Percentiles rank a stretch among this genome's conserved stretches.
Evolutionary conservation across 2,113 vertebrate species (phyloP).

Genomic region (Corythornis cristatus): DNA sequence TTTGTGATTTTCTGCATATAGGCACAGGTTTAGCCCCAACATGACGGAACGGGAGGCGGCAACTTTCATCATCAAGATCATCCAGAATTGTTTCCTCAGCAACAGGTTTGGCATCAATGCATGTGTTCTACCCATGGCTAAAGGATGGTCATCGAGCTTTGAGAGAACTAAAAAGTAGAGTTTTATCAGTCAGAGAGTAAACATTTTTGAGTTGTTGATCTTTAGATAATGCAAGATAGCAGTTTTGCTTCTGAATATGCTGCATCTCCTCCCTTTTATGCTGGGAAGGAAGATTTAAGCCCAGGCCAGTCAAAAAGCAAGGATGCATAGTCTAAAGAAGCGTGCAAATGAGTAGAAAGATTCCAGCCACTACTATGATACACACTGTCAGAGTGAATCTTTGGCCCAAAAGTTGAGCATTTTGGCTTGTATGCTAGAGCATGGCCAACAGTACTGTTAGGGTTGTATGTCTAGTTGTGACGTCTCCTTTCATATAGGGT

Average conservation of each 20-base stretch:
- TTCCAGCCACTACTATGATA: too few species aligned
- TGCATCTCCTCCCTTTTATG: neutral
- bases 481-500: neutral
- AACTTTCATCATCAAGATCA: slow-evolving; percentile 94
- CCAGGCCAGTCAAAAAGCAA: neutral
- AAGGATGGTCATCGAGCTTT: neutral
- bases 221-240: neutral
- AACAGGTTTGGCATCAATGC: slow-evolving; percentile 82
- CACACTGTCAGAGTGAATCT: neutral
- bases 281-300: neutral
- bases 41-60: slow-evolving; percentile 95
- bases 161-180: neutral
- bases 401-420: neutral
- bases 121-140: neutral
- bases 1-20: slow-evolving; percentile 44
- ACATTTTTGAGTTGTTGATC: neutral
- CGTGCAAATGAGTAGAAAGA: too few species aligned
- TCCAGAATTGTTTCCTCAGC: slow-evolving; percentile 98
- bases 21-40: slow-evolving; percentile 94
- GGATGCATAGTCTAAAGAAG: neutral
- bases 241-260: neutral
- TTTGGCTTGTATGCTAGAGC: neutral
- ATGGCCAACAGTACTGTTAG: neutral
- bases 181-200: neutral
- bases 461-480: neutral